Conservation (phyloP, 1,140 invertebrate species). For the Teleogryllus occipitalis region DNA sequence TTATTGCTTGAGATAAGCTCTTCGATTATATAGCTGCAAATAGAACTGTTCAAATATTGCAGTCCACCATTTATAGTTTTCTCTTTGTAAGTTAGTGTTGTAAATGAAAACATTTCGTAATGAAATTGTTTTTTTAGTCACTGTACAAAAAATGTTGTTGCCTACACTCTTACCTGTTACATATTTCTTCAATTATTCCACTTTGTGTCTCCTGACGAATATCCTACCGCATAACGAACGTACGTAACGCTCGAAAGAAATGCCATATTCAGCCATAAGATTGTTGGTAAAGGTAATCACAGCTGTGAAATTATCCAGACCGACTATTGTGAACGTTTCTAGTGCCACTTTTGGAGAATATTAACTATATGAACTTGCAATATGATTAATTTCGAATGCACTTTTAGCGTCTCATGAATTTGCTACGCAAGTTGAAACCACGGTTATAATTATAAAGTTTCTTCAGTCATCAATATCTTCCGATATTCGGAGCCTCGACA, state of each 20-base stretch:
- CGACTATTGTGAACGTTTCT: neutral
- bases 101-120: neutral
- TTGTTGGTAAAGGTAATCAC: neutral
- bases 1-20: too few species aligned
- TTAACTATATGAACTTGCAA: too few species aligned
- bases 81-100: neutral
- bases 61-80: neutral
- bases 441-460: too few species aligned
- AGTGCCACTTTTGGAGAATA: neutral
- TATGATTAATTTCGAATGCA: too few species aligned
- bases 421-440: too few species aligned
- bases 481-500: too few species aligned
- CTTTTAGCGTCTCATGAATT: too few species aligned
- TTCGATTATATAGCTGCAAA: neutral
- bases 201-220: constrained; percentile 11
- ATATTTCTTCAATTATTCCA: neutral
- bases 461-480: too few species aligned
- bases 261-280: neutral
- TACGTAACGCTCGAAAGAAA: constrained; percentile 3
- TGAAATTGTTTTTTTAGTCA: constrained; percentile 1
- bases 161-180: neutral
- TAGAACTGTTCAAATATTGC: neutral
- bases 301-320: neutral
- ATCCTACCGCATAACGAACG: constrained; percentile 7
- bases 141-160: neutral